Evolutionary conservation across 2,888 invertebrate genomes (phyloP).

Genomic region (Serrognathus titanus): DNA sequence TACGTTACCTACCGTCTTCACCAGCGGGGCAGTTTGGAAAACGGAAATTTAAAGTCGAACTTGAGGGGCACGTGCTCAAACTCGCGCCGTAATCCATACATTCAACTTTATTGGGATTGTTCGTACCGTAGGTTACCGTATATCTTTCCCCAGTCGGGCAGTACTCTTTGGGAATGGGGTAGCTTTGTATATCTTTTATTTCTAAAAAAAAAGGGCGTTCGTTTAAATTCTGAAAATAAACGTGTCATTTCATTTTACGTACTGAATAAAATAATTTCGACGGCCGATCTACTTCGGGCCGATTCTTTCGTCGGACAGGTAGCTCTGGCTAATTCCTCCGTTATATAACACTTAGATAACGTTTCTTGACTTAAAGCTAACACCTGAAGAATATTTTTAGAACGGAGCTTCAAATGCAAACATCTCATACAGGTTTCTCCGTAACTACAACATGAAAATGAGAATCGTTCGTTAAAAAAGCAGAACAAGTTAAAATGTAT

Average conservation of each 20-base stretch:
- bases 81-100: constrained; percentile 56
- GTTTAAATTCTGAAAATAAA: background rate
- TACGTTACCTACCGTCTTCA: constrained; percentile 54
- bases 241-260: constrained; percentile 38
- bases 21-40: constrained; percentile 57
- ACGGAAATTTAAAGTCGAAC: constrained; percentile 56
- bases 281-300: constrained; percentile 36
- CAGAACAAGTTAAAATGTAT: no score
- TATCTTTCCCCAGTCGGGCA: constrained; percentile 63
- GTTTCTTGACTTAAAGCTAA: constrained; percentile 56
- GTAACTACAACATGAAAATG: constrained; percentile 46
- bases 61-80: constrained; percentile 60
- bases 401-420: constrained; percentile 57
- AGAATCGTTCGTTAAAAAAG: no score
- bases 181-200: constrained; percentile 52
- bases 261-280: constrained; percentile 60
- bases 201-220: constrained; percentile 44
- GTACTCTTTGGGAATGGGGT: constrained; percentile 54
- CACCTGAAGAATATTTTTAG: constrained; percentile 60
- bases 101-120: constrained; percentile 51
- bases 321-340: constrained; percentile 56
- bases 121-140: constrained; percentile 55
- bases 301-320: constrained; percentile 55
- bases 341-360: constrained; percentile 57
- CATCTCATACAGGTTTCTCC: constrained; percentile 60